phyloP scores from a whole-genome alignment of 2,888 invertebrate genomes.

The Rhamphomyia laevipes region DNA sequence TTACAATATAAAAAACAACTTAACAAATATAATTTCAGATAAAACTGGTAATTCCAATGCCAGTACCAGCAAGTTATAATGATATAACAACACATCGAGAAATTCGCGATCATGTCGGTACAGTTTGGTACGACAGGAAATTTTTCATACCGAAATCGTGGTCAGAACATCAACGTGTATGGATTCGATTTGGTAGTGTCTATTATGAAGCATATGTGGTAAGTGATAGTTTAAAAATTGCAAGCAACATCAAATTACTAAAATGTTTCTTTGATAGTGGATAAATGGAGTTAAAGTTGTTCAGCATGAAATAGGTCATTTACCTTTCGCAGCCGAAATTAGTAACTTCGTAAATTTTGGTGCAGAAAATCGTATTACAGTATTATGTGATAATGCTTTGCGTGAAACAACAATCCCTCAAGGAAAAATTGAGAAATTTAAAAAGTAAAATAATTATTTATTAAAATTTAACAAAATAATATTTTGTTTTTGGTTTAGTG shows the following conservation, averaged over 20 bases:
- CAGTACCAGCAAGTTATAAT: constrained; percentile 92
- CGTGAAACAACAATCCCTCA: constrained; percentile 83
- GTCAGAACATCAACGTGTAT: constrained; percentile 54
- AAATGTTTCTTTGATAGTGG: constrained; percentile 59
- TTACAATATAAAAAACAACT: too few species aligned
- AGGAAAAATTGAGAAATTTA: constrained; percentile 50
- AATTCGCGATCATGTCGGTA: constrained; percentile 84
- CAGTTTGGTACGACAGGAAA: constrained; percentile 91
- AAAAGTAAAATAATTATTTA: background rate
- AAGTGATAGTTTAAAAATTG: constrained; percentile 29
- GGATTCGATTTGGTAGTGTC: constrained; percentile 84
- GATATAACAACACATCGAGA: constrained; percentile 74
- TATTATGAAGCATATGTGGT: constrained; percentile 87
- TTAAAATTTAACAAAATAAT: too few species aligned
- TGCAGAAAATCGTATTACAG: constrained; percentile 67
- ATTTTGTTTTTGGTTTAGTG: too few species aligned
- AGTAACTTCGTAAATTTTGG: constrained; percentile 54
- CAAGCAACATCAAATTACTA: background rate
- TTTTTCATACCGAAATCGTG: constrained; percentile 75
- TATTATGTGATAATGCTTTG: constrained; percentile 89
- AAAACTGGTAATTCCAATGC: constrained; percentile 71
- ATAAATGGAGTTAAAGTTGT: constrained; percentile 71
- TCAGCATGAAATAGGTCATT: constrained; percentile 86
- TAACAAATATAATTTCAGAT: too few species aligned
- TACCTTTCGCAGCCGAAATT: constrained; percentile 87